Percentiles rank a stretch among this genome's conserved stretches.
phyloP scores from a whole-genome alignment of 2,888 invertebrate genomes.

The Drepanosiphum platanoidis region DNA sequence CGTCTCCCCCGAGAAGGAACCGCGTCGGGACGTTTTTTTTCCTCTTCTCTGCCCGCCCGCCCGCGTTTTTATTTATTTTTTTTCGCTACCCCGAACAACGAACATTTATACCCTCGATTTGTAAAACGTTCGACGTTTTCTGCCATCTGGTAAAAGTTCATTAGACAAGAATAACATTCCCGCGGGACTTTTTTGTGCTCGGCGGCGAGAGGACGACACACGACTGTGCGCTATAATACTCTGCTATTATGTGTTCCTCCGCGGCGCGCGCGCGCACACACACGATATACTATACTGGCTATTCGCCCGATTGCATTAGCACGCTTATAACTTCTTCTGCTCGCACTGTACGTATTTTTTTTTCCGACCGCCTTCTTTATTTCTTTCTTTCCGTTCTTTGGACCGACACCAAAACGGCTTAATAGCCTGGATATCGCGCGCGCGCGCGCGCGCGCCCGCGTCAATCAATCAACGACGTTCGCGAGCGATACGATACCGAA shows the following conservation, averaged over 20 bases:
- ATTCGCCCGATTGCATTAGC: slow-evolving; percentile 56
- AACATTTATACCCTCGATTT: slow-evolving; percentile 7
- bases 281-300: slow-evolving; percentile 36
- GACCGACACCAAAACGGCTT: slow-evolving; percentile 54
- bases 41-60: too few relatives aligned
- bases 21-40: neutral
- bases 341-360: neutral
- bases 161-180: slow-evolving; percentile 53
- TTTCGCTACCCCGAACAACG: neutral
- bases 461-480: slow-evolving; percentile 47
- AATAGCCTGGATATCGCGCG: slow-evolving; percentile 40
- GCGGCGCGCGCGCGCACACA: neutral
- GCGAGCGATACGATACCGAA: neutral
- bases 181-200: slow-evolving; percentile 38
- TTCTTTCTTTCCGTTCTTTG: slow-evolving; percentile 3
- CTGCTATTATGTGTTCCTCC: neutral
- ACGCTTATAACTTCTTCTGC: slow-evolving; percentile 4
- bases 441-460: too few relatives aligned
- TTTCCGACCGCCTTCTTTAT: neutral
- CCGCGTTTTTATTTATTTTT: neutral
- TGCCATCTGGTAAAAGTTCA: slow-evolving; percentile 46
- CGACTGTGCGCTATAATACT: neutral
- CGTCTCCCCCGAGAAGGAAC: slow-evolving; percentile 2
- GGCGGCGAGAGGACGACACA: neutral
- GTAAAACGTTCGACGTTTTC: slow-evolving; percentile 10